Conservation (phyloP, 2,888 invertebrate genomes). For the Sepiola atlantica region DNA sequence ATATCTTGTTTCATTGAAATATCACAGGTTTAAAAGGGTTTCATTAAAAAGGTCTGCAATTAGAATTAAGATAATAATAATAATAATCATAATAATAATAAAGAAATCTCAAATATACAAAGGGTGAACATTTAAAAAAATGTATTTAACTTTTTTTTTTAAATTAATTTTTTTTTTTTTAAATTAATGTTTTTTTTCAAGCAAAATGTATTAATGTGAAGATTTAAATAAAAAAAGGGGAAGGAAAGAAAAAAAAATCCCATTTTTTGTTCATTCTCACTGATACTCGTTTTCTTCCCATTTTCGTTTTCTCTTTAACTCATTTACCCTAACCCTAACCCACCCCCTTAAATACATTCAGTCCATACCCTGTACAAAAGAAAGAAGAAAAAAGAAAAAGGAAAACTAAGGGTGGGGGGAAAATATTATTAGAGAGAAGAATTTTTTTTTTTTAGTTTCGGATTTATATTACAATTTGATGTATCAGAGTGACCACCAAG, state of each 20-base stretch:
- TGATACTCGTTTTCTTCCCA: neutral
- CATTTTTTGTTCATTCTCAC: neutral
- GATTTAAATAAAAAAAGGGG: neutral
- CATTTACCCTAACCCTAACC: neutral
- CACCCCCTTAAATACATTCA: neutral
- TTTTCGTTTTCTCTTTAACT: neutral
- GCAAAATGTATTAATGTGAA: neutral
- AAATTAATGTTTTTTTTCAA: neutral
- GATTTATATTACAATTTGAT: neutral
- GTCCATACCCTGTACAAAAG: neutral
- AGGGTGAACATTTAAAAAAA: neutral
- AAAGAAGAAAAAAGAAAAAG: neutral
- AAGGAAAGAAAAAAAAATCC: neutral
- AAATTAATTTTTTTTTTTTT: neutral
- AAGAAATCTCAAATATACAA: neutral
- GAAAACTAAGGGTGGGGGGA: neutral
- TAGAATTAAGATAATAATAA: neutral
- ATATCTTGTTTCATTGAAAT: neutral
- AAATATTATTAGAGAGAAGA: constrained; percentile 13
- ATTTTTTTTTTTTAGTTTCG: no score
- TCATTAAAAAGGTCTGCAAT: neutral
- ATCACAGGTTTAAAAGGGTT: constrained; percentile 32
- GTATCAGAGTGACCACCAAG: neutral
- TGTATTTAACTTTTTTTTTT: neutral
- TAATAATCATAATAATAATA: neutral